A percentile compares a stretch with the other conserved stretches of the same genome.
These are phyloP conservation scores for Dioctria linearis DNA, from an alignment of 2,888 invertebrate species.

Conservation along the genomic window DNA sequence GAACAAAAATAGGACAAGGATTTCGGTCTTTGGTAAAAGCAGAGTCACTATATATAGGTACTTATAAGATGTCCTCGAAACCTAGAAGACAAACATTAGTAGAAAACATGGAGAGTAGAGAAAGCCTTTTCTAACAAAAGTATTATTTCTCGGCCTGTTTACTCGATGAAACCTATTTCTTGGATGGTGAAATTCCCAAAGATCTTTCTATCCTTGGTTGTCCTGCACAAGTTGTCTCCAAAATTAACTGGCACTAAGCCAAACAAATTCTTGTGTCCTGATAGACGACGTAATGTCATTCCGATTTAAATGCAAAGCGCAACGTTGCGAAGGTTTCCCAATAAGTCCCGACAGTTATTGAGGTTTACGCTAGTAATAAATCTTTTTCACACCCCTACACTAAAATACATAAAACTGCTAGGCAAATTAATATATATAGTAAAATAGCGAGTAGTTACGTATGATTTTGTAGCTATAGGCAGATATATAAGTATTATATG, in stretches of 20 bases:
- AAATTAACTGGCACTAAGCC: slow-evolving; percentile 31
- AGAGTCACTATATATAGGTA: background rate
- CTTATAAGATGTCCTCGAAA: slow-evolving; percentile 5
- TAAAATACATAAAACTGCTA: background rate
- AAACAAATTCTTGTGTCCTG: slow-evolving; percentile 19
- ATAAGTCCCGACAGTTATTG: slow-evolving; percentile 37
- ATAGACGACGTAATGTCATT: slow-evolving; percentile 30
- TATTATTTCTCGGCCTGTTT: slow-evolving; percentile 3
- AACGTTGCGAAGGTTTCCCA: slow-evolving; percentile 1
- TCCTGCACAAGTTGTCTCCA: slow-evolving; percentile 30
- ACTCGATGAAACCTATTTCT: slow-evolving; percentile 7
- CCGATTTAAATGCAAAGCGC: slow-evolving; percentile 26
- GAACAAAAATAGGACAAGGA: background rate
- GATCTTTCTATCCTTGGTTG: slow-evolving; percentile 29
- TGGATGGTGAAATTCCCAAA: slow-evolving; percentile 1
- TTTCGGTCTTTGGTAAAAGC: slow-evolving; percentile 5
- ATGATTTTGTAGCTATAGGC: too few species aligned
- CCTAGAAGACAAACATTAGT: slow-evolving; percentile 28
- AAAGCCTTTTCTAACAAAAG: slow-evolving; percentile 18
- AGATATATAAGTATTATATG: too few species aligned
- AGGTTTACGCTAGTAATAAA: slow-evolving; percentile 44
- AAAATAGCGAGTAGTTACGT: too few species aligned
- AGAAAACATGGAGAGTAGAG: background rate
- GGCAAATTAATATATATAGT: slow-evolving; percentile 33
- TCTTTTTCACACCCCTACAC: slow-evolving; percentile 20